Base-by-base conservation (phyloP, 2,888 invertebrate species). In the Scrobipalpa costella region DNA sequence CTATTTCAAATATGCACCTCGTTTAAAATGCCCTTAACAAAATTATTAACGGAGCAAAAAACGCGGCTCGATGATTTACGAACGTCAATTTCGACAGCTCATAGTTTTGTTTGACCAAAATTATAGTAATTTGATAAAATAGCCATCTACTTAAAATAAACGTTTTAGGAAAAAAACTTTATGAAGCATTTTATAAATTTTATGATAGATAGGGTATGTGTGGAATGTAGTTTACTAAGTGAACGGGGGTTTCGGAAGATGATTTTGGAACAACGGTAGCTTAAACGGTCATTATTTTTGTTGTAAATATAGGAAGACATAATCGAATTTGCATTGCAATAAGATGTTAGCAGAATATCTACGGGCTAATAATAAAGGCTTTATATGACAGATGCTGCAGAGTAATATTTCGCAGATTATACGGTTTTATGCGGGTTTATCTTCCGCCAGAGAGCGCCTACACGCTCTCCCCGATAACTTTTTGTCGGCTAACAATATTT, bases 111-210 rank as follows among this genome's bases (percentile, higher is more conserved):
- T 85, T 84, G 83, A 80, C 83, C 81, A 77, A 86, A 90, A 91
- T 91, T 90, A 91, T 89, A 90, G 90, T 90, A 85, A 91, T 90
- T 90, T 89, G 80, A 87, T 85, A 84, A 85, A 89, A 89, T 81
- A 86, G 76, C 84, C 85, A 86, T 90, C 85, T 87, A 86, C 86
- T 89, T 89, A 85, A 81, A 84, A 85, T 83, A 84, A 89, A 86
- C 81, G 85, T 73, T 73, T 77, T 68, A 67, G 74, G 73, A 77
- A 81, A 85, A 85, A 83, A 76, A 47, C 69, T 72, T 69, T 75
- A 73, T 79, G 80, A 78, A 80, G 77, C 44, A 57, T 63, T 58
- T 63, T 58, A 55, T 60, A 73, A 71, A 77, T 77, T 83, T 79
- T 76, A 77, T 83, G 83, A 86, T 85, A 84, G 85, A 76, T 68